These are phyloP conservation scores for Euleptes europaea DNA, from an alignment of 2,113 vertebrate species.

Conservation along the genomic window DNA sequence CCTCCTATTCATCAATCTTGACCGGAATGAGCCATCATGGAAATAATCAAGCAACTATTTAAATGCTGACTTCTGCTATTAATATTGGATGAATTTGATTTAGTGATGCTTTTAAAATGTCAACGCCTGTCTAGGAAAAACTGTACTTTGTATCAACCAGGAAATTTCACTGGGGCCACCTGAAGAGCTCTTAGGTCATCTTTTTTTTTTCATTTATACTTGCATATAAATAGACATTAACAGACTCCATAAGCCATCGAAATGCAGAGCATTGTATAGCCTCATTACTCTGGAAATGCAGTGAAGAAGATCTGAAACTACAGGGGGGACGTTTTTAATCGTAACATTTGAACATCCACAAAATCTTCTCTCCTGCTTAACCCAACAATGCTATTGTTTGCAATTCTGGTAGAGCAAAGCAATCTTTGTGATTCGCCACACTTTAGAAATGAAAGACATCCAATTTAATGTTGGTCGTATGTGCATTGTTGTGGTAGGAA, in stretches of 20 bases:
- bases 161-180: not conserved
- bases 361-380: not conserved
- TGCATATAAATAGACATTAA: not conserved
- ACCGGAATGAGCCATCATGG: no score
- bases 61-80: not conserved
- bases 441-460: not conserved
- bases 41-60: no score
- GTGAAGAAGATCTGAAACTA: not conserved
- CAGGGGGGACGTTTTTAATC: not conserved
- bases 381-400: not conserved
- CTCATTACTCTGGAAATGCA: not conserved
- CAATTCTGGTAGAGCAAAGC: constrained; percentile 1
- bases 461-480: constrained; percentile 15
- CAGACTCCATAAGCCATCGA: not conserved
- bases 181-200: not conserved
- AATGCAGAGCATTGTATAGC: not conserved
- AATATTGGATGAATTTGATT: not conserved
- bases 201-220: not conserved
- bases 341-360: constrained; percentile 2
- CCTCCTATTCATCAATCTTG: no score
- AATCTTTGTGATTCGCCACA: not conserved
- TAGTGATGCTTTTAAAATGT: not conserved
- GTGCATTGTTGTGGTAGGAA: not conserved
- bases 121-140: not conserved
- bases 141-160: not conserved